Evolutionary conservation across 2,888 invertebrate species (phyloP).

Genomic region (Calameuta filiformis): DNA sequence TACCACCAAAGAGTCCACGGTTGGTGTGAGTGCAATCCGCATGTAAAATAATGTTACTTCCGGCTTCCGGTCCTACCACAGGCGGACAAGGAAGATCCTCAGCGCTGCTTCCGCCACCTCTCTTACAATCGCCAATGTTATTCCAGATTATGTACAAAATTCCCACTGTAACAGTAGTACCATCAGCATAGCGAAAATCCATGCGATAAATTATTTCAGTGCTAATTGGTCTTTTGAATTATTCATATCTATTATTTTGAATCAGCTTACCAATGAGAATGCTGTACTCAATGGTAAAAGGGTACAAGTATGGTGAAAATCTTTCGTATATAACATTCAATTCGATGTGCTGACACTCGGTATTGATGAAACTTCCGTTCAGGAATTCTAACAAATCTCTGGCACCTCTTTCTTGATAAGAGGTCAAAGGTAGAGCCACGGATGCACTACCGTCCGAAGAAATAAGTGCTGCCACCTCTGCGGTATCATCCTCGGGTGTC

Average conservation of each 20-base stretch:
- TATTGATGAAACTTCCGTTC: constrained; percentile 57
- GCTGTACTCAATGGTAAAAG: constrained; percentile 84
- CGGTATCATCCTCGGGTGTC: background rate
- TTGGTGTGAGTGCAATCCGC: constrained; percentile 84
- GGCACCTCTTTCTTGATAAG: constrained; percentile 52
- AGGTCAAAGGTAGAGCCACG: constrained; percentile 54
- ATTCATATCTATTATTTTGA: background rate
- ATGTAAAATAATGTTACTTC: constrained; percentile 72
- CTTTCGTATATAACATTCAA: constrained; percentile 69
- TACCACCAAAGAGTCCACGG: constrained; percentile 78
- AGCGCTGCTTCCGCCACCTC: constrained; percentile 42
- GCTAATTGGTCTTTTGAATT: constrained; percentile 1
- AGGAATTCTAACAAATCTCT: constrained; percentile 56
- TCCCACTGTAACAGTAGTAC: constrained; percentile 69
- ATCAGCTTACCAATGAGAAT: constrained; percentile 75
- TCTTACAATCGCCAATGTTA: constrained; percentile 74
- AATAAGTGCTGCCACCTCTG: constrained; percentile 24
- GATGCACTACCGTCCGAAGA: constrained; percentile 31
- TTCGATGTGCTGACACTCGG: constrained; percentile 15
- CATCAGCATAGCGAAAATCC: background rate
- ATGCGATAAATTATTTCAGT: background rate
- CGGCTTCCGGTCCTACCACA: constrained; percentile 14
- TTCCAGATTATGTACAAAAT: constrained; percentile 81
- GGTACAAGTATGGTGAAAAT: constrained; percentile 82
- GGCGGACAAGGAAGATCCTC: constrained; percentile 18